Percentiles rank a stretch among this genome's conserved stretches.
Conservation (phyloP, 64 coral and sea anemone genomes). For the Hydrozoanthus tunicans region DNA sequence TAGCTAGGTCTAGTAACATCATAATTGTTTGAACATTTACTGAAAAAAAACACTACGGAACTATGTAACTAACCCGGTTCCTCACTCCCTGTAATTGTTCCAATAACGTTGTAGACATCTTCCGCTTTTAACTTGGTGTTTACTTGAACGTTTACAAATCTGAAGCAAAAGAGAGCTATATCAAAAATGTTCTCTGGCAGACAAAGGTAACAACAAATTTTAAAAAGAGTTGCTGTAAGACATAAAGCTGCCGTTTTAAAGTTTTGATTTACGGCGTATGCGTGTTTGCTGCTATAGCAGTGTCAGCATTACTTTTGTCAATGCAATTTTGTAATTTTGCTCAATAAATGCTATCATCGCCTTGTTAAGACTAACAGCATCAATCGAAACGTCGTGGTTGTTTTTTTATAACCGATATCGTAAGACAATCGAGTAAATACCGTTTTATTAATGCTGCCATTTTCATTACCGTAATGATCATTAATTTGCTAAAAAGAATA, state of each 20-base stretch:
- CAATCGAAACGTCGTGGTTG: too few species aligned
- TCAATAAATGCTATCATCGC: too few species aligned
- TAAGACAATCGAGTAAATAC: too few species aligned
- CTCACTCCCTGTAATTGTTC: constrained; percentile 38
- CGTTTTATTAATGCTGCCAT: background rate
- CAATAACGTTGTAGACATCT: constrained; percentile 52
- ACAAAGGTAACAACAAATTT: too few species aligned
- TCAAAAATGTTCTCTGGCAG: background rate
- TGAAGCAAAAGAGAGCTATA: background rate
- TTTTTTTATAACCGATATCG: too few species aligned
- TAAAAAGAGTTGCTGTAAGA: too few species aligned
- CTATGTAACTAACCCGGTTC: constrained; percentile 18
- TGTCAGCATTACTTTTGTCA: too few species aligned
- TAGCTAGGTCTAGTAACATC: too few species aligned
- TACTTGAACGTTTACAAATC: constrained; percentile 36
- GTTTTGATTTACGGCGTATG: background rate
- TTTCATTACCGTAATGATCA: background rate
- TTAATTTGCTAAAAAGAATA: too few species aligned
- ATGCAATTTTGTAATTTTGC: too few species aligned
- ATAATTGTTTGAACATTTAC: too few species aligned
- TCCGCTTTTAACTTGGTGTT: constrained; percentile 32
- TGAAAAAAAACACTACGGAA: too few species aligned
- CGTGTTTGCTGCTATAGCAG: background rate
- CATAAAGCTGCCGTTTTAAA: constrained; percentile 2
- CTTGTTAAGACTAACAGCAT: background rate